Evolutionary conservation across 2,113 vertebrate genomes (phyloP).

Genomic region (Bufo gargarizans): DNA sequence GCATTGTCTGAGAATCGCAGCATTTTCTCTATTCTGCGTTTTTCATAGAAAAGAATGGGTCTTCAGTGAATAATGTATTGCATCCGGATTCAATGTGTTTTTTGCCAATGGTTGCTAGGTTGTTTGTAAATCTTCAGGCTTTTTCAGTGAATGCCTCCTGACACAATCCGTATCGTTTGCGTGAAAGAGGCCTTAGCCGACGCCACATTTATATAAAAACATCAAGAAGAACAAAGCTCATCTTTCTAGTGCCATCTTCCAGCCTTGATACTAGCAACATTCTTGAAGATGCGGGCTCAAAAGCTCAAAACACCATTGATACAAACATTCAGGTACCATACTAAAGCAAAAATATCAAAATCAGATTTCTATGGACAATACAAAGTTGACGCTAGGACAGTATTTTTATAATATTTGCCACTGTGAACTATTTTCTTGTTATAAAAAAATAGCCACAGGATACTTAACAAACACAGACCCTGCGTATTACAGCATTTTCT

Average conservation of each 20-base stretch:
- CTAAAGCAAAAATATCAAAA: not conserved
- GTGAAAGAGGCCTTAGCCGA: not conserved
- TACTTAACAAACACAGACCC: not conserved
- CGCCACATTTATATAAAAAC: not conserved
- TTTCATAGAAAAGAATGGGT: no score
- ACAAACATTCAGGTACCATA: not conserved
- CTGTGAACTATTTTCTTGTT: not conserved
- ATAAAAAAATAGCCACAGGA: not conserved
- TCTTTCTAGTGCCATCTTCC: not conserved
- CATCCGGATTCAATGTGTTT: no score
- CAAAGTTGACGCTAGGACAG: not conserved
- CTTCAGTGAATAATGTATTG: no score
- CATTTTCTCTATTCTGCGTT: no score
- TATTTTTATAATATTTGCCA: not conserved
- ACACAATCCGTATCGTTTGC: no score
- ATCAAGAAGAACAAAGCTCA: not conserved
- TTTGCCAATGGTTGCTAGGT: no score
- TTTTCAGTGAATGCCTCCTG: no score
- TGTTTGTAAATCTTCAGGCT: no score
- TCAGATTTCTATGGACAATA: not conserved
- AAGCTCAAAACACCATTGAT: not conserved
- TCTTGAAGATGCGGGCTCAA: not conserved
- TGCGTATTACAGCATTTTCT: not conserved
- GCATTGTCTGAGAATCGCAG: no score
- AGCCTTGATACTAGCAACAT: not conserved